Conservation (phyloP, 2,888 invertebrate species). For the Phasia obesa region DNA sequence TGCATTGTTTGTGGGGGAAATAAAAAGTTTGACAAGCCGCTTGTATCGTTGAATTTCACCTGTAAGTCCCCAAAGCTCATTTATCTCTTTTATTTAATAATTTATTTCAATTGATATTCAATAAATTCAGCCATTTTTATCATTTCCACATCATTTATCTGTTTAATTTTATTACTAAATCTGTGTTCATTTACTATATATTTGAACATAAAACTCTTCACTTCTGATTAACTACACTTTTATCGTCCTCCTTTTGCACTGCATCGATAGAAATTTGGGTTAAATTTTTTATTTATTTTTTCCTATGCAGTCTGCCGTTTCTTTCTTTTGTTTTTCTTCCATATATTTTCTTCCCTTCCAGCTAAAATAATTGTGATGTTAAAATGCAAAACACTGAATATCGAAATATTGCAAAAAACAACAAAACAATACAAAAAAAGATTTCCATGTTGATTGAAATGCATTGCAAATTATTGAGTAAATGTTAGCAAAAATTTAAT, state of each 20-base stretch:
- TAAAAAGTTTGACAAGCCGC: too few species aligned
- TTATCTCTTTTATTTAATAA: too few species aligned
- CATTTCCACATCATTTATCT: neutral
- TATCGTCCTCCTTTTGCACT: neutral
- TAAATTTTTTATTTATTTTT: neutral
- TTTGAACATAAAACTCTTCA: neutral
- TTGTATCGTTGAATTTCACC: too few species aligned
- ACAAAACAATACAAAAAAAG: conserved; percentile 18
- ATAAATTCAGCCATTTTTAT: too few species aligned
- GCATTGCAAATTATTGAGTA: conserved; percentile 47
- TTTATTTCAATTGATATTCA: too few species aligned
- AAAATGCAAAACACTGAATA: conserved; percentile 7
- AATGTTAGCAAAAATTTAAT: conserved; percentile 3
- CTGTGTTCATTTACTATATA: neutral
- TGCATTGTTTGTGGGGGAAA: too few species aligned
- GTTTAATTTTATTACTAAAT: neutral
- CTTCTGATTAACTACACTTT: neutral
- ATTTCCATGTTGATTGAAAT: conserved; percentile 46
- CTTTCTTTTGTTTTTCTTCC: neutral
- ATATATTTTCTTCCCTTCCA: neutral
- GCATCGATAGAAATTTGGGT: conserved; percentile 1
- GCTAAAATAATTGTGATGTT: conserved; percentile 34
- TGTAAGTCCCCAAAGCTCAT: too few species aligned
- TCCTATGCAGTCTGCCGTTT: neutral
- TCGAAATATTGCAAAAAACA: neutral